Conservation (phyloP, 1,140 invertebrate genomes). For the Physella acuta region DNA sequence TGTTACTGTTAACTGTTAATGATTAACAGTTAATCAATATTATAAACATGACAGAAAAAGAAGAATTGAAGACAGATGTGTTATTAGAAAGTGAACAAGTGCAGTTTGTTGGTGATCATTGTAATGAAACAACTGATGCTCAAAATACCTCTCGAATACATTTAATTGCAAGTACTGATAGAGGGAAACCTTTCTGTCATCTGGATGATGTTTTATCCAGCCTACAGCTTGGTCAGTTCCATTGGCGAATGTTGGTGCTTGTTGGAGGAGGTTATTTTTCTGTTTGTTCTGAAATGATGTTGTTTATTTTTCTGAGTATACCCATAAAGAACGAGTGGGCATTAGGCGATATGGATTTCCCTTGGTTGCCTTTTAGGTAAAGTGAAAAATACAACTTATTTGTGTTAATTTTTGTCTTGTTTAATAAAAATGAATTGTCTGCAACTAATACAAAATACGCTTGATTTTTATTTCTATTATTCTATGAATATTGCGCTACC, state of each 20-base stretch:
- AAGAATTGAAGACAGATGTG: too few species aligned
- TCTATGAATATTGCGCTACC: too few species aligned
- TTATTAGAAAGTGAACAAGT: too few species aligned
- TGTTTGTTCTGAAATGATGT: constrained; percentile 49
- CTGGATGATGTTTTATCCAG: constrained; percentile 46
- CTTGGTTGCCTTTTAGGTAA: constrained; percentile 41
- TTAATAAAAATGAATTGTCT: neutral
- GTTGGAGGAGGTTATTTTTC: constrained; percentile 52
- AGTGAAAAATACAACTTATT: neutral
- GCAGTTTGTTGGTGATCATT: too few species aligned
- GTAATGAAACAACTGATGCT: too few species aligned
- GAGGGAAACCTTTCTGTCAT: too few species aligned
- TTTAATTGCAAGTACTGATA: too few species aligned
- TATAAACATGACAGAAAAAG: too few species aligned
- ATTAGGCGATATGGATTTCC: constrained; percentile 39
- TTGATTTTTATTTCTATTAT: neutral
- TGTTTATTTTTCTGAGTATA: constrained; percentile 49
- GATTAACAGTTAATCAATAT: too few species aligned
- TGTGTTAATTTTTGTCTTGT: neutral
- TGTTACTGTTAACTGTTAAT: too few species aligned
- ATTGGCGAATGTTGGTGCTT: constrained; percentile 43
- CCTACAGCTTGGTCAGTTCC: constrained; percentile 47
- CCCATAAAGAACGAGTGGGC: constrained; percentile 47
- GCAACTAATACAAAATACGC: neutral
- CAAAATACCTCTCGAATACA: too few species aligned